Percentiles rank a stretch among this genome's conserved stretches.
These are phyloP conservation scores for Sternotherus odoratus DNA, from an alignment of 2,797 vertebrate genomes.

Conservation along the genomic window DNA sequence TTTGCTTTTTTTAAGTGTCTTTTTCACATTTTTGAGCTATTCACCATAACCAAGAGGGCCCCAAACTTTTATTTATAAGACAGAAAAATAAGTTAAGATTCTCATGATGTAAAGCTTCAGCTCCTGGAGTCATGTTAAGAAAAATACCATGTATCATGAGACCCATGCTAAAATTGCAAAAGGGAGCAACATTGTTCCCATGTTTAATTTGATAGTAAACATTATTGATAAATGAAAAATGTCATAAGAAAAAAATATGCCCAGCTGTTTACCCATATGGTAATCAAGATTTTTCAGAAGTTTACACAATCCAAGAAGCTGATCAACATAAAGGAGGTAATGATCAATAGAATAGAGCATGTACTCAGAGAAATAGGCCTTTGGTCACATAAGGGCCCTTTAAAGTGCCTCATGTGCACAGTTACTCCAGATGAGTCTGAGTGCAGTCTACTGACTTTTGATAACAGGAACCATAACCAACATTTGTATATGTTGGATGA, in stretches of 20 bases:
- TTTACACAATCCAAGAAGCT: not conserved
- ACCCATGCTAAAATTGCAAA: not conserved
- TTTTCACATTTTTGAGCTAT: not conserved
- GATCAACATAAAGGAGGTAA: too few species aligned
- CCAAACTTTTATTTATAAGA: not conserved
- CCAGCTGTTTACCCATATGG: not conserved
- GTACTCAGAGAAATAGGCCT: not conserved
- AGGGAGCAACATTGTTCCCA: not conserved
- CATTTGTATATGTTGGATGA: not conserved
- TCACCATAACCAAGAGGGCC: not conserved
- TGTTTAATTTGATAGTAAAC: not conserved
- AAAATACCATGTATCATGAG: not conserved
- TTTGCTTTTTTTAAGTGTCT: not conserved
- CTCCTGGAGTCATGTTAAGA: not conserved
- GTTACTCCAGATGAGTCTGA: not conserved
- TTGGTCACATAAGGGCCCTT: not conserved
- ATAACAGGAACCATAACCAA: not conserved
- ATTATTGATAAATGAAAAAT: not conserved
- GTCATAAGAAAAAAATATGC: not conserved
- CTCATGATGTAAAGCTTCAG: not conserved
- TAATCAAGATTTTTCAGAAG: not conserved
- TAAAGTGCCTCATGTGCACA: conserved; percentile 4
- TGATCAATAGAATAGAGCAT: not conserved
- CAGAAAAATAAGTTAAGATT: not conserved
- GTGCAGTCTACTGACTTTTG: conserved; percentile 3